Evolutionary conservation across 2,113 vertebrate genomes (phyloP), one percentile per base, ranked within the genome.

Genomic region (Egretta garzetta): DNA sequence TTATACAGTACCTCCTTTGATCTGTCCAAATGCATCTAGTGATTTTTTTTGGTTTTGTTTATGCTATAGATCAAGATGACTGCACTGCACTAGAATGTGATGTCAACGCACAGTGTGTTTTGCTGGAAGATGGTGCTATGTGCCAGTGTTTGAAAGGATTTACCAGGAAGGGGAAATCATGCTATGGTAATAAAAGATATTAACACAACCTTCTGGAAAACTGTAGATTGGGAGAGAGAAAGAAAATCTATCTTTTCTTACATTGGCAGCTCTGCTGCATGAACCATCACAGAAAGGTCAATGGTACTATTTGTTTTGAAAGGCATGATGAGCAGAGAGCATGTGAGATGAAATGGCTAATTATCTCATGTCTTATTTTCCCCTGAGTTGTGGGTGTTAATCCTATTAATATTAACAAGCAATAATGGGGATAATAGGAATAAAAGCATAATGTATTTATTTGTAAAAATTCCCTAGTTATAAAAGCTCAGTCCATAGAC

Each of bases 121-220:
- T 97, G 52, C 86, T 98, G 43, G 98, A 97, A 72, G 98, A 98
- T 35, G 91, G 96, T 71, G 96, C 98, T 9, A 47, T 33, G 30
- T 99, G 99, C 91, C 97, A 96, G 14, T 99, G 99, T 98, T 95
- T 97, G 88, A 94, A 97, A 55, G 99, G 99, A 58, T 99, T 99
- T 93, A 93, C 97, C 62, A 98, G 98, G 56, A 98, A 99, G 77
- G 99, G 98, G 66, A 97, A 96, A 66, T 59, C 96, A 4, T 99
- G 99, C 95, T 93, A 98, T 66, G 99, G 99, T 99, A 98, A 99
- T 63, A 88, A 72, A 84, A 80, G 60, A 86, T 14, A n/a, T 82
- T 67, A 83, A 83, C 50, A 17, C 8, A 75, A 37, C 30, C 23
- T 82, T 91, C 23, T 86, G 18, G 52, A 93, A 91, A 93, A 88